Percentiles rank a stretch among this genome's conserved stretches.
Conservation (phyloP, 2,888 invertebrate species). For the Muschampia plurimacula region DNA sequence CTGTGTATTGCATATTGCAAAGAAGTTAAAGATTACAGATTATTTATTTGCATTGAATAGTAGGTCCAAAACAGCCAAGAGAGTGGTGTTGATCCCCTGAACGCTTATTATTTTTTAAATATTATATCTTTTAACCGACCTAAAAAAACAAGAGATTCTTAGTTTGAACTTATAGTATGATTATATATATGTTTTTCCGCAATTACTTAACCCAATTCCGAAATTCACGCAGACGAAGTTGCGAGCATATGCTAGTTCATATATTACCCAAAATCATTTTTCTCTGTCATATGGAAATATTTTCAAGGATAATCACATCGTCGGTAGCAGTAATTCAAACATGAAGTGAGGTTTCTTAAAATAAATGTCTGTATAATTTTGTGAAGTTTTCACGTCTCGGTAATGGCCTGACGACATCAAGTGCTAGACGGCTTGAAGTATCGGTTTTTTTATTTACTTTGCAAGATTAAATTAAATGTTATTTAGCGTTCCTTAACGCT, state of each 20-base stretch:
- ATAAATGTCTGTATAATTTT: conserved; percentile 26
- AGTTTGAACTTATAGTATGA: too few species aligned
- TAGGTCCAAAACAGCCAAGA: too few species aligned
- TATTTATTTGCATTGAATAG: too few species aligned
- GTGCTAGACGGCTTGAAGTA: conserved; percentile 29
- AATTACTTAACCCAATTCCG: too few species aligned
- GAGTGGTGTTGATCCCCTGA: too few species aligned
- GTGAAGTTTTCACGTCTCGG: conserved; percentile 14
- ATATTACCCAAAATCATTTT: background rate
- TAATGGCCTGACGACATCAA: conserved; percentile 16
- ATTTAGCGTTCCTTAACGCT: background rate
- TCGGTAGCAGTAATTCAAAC: background rate
- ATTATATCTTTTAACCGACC: too few species aligned
- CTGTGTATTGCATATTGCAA: too few species aligned
- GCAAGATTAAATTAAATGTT: conserved; percentile 17
- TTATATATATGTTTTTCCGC: too few species aligned
- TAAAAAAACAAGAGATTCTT: too few species aligned
- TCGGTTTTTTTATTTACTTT: conserved; percentile 28
- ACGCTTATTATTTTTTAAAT: too few species aligned
- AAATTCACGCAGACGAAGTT: too few species aligned
- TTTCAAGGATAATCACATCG: background rate
- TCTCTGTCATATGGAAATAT: background rate
- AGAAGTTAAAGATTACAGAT: too few species aligned
- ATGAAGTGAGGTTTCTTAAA: background rate
- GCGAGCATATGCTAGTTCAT: background rate